A percentile compares a stretch with the other conserved stretches of the same genome.
Evolutionary conservation across 2,888 invertebrate genomes (phyloP).

Genomic region (Amiota mariae): DNA sequence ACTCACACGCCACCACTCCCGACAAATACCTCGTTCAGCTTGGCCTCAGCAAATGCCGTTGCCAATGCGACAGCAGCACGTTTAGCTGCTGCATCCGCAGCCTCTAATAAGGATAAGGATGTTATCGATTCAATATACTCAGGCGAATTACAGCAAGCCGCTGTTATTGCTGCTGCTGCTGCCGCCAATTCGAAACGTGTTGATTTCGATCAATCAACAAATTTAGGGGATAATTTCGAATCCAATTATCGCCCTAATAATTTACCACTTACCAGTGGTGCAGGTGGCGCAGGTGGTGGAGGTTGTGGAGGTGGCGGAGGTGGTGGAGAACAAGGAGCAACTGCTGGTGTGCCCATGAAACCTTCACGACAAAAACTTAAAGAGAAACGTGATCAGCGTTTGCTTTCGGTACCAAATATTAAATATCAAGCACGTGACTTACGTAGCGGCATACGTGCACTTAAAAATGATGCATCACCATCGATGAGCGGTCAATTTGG

Average conservation of each 20-base stretch:
- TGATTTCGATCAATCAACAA: slow-evolving; percentile 68
- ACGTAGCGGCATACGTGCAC: slow-evolving; percentile 60
- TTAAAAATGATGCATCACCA: slow-evolving; percentile 72
- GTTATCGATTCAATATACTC: not conserved
- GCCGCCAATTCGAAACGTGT: slow-evolving; percentile 57
- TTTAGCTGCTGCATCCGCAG: slow-evolving; percentile 3
- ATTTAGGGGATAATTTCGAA: slow-evolving; percentile 23
- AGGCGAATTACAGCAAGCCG: slow-evolving; percentile 14
- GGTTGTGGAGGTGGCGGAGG: not conserved
- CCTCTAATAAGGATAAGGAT: slow-evolving; percentile 23
- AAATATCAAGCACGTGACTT: slow-evolving; percentile 76
- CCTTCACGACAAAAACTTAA: slow-evolving; percentile 76
- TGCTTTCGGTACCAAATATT: slow-evolving; percentile 86
- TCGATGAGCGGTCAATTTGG: slow-evolving; percentile 84
- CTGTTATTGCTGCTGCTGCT: slow-evolving; percentile 33
- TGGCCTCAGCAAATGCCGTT: not conserved
- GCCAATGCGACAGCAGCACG: slow-evolving; percentile 1
- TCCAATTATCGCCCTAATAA: slow-evolving; percentile 77
- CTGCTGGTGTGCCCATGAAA: slow-evolving; percentile 74
- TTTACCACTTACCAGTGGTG: slow-evolving; percentile 76
- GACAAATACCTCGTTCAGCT: slow-evolving; percentile 17
- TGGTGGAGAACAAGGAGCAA: slow-evolving; percentile 3
- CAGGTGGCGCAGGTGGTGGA: slow-evolving; percentile 20
- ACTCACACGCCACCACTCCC: slow-evolving; percentile 2
- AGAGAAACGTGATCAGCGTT: slow-evolving; percentile 78